These are phyloP conservation scores for Coenobita brevimanus DNA, from an alignment of 1,140 invertebrate species.

Conservation along the genomic window DNA sequence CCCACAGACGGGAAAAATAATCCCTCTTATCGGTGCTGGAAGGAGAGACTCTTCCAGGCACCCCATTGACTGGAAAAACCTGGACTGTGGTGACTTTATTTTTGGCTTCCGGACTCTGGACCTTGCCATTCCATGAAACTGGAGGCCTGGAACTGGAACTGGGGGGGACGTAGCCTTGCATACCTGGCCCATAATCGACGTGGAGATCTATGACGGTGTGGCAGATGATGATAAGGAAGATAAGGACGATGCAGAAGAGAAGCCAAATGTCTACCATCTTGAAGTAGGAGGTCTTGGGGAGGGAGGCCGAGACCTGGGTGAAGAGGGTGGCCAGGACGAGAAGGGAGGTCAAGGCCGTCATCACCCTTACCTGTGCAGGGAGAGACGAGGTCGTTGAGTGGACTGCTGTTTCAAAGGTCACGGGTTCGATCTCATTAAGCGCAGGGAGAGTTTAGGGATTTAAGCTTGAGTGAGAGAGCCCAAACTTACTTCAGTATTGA, in stretches of 20 bases:
- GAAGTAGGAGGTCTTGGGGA: slow-evolving; percentile 61
- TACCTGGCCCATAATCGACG: slow-evolving; percentile 26
- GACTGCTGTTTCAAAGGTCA: background rate
- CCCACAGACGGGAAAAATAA: background rate
- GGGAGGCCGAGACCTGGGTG: slow-evolving; percentile 57
- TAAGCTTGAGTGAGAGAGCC: no score
- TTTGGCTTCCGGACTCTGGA: background rate
- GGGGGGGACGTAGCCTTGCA: background rate
- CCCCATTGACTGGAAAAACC: background rate
- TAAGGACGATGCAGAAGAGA: slow-evolving; percentile 61
- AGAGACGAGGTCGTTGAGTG: background rate
- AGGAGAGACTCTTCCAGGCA: background rate
- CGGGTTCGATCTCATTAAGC: no score
- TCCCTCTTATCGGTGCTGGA: background rate
- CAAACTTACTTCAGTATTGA: no score
- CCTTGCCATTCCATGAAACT: no score
- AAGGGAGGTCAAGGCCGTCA: slow-evolving; percentile 49
- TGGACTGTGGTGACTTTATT: background rate
- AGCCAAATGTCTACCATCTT: slow-evolving; percentile 65
- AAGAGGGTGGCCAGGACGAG: slow-evolving; percentile 58
- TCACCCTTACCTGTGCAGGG: slow-evolving; percentile 43
- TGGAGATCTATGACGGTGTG: slow-evolving; percentile 49
- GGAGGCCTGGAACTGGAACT: background rate
- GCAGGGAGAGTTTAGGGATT: no score
- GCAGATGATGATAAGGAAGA: slow-evolving; percentile 58